phyloP scores from a whole-genome alignment of 2,888 invertebrate species.

The Kryphioiulus occultus region DNA sequence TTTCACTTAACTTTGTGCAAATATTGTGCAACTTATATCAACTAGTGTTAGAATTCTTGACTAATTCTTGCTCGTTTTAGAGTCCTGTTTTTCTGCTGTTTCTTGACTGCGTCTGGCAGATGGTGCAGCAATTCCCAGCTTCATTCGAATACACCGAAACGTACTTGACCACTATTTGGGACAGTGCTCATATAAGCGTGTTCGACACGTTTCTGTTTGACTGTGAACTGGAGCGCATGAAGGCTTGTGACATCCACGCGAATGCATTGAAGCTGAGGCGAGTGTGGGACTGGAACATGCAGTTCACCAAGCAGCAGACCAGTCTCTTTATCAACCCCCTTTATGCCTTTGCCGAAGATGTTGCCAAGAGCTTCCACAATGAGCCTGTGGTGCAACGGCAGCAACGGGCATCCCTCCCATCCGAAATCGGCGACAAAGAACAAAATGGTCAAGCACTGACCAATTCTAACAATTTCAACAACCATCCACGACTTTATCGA shows the following conservation, averaged over 20 bases:
- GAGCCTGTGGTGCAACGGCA: neutral
- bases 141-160: conserved; percentile 92
- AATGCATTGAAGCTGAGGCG: conserved; percentile 73
- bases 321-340: conserved; percentile 85
- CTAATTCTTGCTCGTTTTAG: conserved; percentile 60
- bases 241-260: conserved; percentile 70
- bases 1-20: too few relatives aligned
- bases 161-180: conserved; percentile 91
- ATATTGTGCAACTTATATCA: neutral
- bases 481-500: conserved; percentile 44
- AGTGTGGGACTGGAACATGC: conserved; percentile 91
- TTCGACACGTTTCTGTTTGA: conserved; percentile 95
- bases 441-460: neutral
- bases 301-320: conserved; percentile 82
- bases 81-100: conserved; percentile 89
- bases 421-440: neutral
- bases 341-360: conserved; percentile 64
- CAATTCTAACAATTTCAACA: neutral
- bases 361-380: conserved; percentile 48
- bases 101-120: conserved; percentile 93
- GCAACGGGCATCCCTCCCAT: neutral
- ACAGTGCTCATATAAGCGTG: conserved; percentile 83
- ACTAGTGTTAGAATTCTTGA: neutral
- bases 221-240: conserved; percentile 76
- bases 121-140: conserved; percentile 84